Evolutionary conservation across 1,140 invertebrate genomes (phyloP).

Genomic region (Galendromus occidentalis): DNA sequence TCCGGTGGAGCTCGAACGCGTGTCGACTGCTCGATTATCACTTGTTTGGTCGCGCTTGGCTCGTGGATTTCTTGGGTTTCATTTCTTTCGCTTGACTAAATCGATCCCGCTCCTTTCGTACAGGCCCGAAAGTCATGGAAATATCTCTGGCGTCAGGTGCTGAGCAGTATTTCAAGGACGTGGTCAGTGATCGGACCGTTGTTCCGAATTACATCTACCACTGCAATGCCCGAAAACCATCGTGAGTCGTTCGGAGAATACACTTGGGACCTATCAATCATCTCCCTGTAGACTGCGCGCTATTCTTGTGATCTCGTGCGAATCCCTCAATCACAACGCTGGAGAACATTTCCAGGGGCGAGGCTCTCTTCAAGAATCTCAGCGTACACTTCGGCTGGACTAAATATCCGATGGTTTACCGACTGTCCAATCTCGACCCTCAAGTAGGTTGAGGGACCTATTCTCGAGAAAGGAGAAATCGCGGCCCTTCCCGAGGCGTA

Average conservation of each 20-base stretch:
- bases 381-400: slow-evolving; percentile 84
- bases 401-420: slow-evolving; percentile 71
- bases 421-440: slow-evolving; percentile 46
- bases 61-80: too few species aligned
- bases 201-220: slow-evolving; percentile 92
- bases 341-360: slow-evolving; percentile 38
- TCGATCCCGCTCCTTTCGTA: not conserved
- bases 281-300: too few species aligned
- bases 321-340: too few species aligned
- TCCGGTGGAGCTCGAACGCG: too few species aligned
- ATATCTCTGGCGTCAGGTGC: slow-evolving; percentile 53
- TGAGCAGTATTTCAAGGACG: slow-evolving; percentile 55
- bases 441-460: not conserved
- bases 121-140: slow-evolving; percentile 56
- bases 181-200: slow-evolving; percentile 38
- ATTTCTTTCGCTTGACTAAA: too few species aligned
- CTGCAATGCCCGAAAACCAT: slow-evolving; percentile 77
- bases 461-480: too few species aligned
- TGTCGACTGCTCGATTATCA: too few species aligned
- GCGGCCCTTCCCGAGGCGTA: too few species aligned
- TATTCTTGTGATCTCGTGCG: too few species aligned
- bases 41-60: too few species aligned
- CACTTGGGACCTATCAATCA: too few species aligned
- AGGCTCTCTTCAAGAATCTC: slow-evolving; percentile 76
- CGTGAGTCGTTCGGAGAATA: not conserved